Evolutionary conservation across 1,140 invertebrate species (phyloP), one percentile per base, ranked within the genome.

Genomic region (Heliconius nattereri): DNA sequence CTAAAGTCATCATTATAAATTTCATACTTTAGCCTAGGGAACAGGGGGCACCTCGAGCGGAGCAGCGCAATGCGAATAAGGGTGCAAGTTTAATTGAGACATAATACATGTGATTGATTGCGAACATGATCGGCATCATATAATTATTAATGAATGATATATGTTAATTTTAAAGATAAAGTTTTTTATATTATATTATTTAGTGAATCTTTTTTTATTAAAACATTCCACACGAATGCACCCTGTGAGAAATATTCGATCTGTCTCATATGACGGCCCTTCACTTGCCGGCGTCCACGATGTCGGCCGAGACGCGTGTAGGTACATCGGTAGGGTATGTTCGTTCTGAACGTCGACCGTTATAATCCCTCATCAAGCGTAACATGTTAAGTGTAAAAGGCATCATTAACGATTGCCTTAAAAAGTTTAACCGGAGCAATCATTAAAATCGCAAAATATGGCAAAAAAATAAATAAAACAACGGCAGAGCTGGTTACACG

Each of bases 321-420:
- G 8, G 26, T 71, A 86, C 83, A 78, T 79, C 78, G 71, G 87
- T 83, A 87, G 84, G 83, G 81, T 84, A 82, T 71, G 84, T 78
- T 77, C 84, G 84, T 78, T 86, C 82, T 80, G 88, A 90, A 89
- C 87, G 82, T 74, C 76, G 81, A 88, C 90, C 91, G 91, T 91
- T 92, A 92, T 90, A 92, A 91, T 92, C 90, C 90, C 90, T 91
- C 92, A 90, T 92, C 90, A 86, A 87, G 86, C 84, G 87, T 90
- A 89, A 87, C 90, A 89, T 88, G 88, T 90, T 83, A 83, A 90
- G 88, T 92, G 88, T 89, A 93, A 91, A 91, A 92, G 86, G 90
- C 89, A 91, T 93, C 91, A 93, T 94, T 94, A 93, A 92, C 87
- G 90, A 91, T 89, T 86, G 83, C 92, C 91, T 90, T 92, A 92